phyloP scores from a whole-genome alignment of 2,888 invertebrate genomes.

The Terebella lapidaria region DNA sequence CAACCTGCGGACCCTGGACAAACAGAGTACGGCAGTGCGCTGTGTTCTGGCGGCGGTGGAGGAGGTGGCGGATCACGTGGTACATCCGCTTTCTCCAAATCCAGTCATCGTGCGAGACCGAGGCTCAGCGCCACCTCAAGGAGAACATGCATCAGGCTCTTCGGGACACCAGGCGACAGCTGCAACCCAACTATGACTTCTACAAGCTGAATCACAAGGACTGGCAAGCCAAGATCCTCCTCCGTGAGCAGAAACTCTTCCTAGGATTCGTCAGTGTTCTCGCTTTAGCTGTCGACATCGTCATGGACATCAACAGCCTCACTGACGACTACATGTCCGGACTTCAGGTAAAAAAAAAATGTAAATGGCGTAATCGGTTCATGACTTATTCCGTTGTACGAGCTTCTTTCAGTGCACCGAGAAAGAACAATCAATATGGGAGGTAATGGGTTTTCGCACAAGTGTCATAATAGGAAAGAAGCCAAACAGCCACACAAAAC shows the following conservation, averaged over 20 bases:
- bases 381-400: no score
- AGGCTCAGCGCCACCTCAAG: not conserved
- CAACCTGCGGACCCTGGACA: not conserved
- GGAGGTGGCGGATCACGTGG: not conserved
- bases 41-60: not conserved
- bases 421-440: no score
- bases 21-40: not conserved
- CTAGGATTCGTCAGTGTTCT: not conserved
- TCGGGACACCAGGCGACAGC: not conserved
- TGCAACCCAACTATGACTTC: not conserved
- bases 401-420: no score
- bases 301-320: not conserved
- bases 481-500: no score
- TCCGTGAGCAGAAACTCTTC: not conserved
- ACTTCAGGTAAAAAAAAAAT: no score
- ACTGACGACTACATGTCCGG: not conserved
- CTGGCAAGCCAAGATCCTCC: not conserved
- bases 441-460: no score
- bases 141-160: not conserved
- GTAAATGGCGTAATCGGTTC: no score
- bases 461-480: no score
- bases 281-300: not conserved
- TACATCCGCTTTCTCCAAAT: conserved; percentile 2
- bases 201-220: not conserved
- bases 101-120: not conserved